These are phyloP conservation scores for Pyrocoelia pectoralis DNA, from an alignment of 2,888 invertebrate genomes.

Conservation along the genomic window DNA sequence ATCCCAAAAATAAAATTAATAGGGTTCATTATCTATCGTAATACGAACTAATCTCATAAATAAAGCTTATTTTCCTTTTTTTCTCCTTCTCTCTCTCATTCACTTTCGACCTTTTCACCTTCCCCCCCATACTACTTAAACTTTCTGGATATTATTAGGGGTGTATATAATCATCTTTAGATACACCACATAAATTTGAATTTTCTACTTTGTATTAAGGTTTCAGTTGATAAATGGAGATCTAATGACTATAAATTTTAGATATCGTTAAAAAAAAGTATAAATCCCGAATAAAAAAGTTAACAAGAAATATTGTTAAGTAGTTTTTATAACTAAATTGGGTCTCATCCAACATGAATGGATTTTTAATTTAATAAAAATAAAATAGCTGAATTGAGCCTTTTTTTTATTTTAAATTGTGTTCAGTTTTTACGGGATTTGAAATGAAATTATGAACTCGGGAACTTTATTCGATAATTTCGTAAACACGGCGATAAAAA, in stretches of 20 bases:
- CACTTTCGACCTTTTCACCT: constrained; percentile 4
- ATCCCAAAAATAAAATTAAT: constrained; percentile 18
- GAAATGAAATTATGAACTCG: no score
- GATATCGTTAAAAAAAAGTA: constrained; percentile 17
- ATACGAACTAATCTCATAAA: constrained; percentile 29
- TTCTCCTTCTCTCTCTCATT: constrained; percentile 3
- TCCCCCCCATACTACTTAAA: constrained; percentile 18
- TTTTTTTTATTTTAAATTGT: no score
- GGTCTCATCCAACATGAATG: no score
- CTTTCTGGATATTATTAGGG: constrained; percentile 30
- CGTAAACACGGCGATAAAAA: no score
- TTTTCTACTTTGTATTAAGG: constrained; percentile 31
- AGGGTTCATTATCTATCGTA: constrained; percentile 28
- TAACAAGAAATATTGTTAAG: no score
- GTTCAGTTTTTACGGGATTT: no score
- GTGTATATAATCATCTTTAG: constrained; percentile 30
- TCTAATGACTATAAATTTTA: constrained; percentile 31
- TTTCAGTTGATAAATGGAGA: constrained; percentile 23
- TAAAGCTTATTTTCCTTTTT: constrained; percentile 23
- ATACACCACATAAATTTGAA: constrained; percentile 30
- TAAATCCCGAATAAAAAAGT: constrained; percentile 10
- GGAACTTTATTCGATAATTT: no score
- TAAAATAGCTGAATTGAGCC: no score
- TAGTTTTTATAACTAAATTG: no score
- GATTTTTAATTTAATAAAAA: no score